Evolutionary conservation across 1,140 invertebrate species (phyloP), one percentile per base, ranked within the genome.

Genomic region (Ceratoteleas bidentatus): DNA sequence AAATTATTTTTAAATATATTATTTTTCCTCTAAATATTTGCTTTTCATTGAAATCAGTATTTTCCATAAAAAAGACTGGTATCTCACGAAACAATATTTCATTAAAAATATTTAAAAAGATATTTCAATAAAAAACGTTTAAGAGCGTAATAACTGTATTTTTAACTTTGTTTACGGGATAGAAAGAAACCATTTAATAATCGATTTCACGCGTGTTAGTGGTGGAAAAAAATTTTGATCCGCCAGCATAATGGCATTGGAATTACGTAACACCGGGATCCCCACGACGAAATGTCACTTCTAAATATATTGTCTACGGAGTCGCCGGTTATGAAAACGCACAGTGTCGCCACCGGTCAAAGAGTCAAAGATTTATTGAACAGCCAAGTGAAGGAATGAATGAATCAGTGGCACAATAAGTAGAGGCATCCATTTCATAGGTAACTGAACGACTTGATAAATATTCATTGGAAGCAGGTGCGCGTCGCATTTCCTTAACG

Each of bases 381-480:
- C 36, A 8, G 32, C 24, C 34, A 45, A 45, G 11, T 16, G 45
- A 56, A 8, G 11, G 24, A 61, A 57, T 40, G 9, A 45, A 47
- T 61, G 62, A 68, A 76, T 57, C 58, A 68, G 34, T 58, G 62
- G 45, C 38, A 69, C 57, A 53, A 69, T 77, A 64, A 69, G 65
- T 62, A 11, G 34, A 9, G 16, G 43, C 62, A 50, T 61, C 49
- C 14, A 77, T 60, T 49, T 58, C 8, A 32, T 9, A 60, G 52
- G 16, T 11, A 11, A 53, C 43, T 45, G 6, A 69, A 70, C 53
- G 53, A 58, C 43, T 57, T 52, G 53, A 78, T 78, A 58, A 52
- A 78, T 78, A 78, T 78, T 70, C 65, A 78, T 69, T 65, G 32
- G 53, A 52, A 62, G 34, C 74, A 78, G 66, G 75, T 78, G 75